Conservation (phyloP, 92 coral and sea anemone species). For the Epizoanthus scotinus region DNA sequence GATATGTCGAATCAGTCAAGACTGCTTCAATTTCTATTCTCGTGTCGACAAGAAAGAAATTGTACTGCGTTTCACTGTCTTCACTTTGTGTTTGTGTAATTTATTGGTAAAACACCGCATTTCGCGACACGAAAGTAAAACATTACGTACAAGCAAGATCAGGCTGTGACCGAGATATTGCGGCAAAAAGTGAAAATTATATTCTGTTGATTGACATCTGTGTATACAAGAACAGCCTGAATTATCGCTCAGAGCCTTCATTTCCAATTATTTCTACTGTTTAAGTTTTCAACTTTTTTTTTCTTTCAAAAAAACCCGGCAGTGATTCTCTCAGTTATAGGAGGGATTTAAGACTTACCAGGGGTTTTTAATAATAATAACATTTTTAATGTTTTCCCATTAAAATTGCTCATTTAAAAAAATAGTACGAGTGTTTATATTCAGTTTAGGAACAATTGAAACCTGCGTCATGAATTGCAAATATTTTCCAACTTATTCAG, state of each 20-base stretch:
- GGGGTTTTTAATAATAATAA: neutral
- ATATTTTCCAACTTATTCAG: slow-evolving; percentile 1
- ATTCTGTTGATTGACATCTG: too few relatives aligned
- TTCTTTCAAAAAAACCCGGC: too few relatives aligned
- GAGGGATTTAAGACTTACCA: neutral
- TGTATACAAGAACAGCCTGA: too few relatives aligned
- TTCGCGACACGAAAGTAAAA: too few relatives aligned
- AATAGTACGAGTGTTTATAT: neutral
- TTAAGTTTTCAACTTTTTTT: too few relatives aligned
- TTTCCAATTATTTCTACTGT: too few relatives aligned
- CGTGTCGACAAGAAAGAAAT: neutral
- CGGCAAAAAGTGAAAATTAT: too few relatives aligned
- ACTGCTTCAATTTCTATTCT: neutral
- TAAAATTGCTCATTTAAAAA: slow-evolving; percentile 8
- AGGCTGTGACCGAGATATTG: too few relatives aligned
- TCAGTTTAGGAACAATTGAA: neutral
- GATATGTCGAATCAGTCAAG: neutral
- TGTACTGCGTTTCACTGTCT: neutral
- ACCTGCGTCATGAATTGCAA: slow-evolving; percentile 16
- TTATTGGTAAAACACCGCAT: neutral
- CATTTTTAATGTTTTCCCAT: too few relatives aligned
- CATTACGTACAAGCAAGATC: too few relatives aligned
- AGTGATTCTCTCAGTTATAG: neutral
- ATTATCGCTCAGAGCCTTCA: too few relatives aligned
- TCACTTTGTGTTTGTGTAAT: neutral